phyloP scores from a whole-genome alignment of 2,888 invertebrate genomes.

The Andrena hattorfiana region DNA sequence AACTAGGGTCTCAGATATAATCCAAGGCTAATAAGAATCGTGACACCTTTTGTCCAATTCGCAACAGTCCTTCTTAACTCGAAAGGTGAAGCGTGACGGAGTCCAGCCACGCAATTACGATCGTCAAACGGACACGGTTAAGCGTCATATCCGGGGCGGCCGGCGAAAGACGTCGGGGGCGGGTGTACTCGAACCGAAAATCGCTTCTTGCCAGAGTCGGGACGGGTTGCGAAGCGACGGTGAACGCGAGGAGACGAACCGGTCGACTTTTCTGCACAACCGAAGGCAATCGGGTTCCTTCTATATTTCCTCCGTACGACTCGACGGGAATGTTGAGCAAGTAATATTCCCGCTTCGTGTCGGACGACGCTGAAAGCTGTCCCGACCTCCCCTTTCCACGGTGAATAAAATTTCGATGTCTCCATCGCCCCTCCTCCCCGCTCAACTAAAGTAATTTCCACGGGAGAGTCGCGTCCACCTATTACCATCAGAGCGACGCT shows the following conservation, averaged over 20 bases:
- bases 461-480: no score
- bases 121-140: neutral
- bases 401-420: neutral
- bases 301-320: neutral
- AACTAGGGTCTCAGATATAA: no score
- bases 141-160: neutral
- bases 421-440: neutral
- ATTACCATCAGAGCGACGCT: no score
- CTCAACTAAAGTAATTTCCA: neutral
- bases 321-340: neutral
- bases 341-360: neutral
- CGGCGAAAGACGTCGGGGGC: no score
- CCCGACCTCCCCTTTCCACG: neutral
- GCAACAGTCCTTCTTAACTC: no score
- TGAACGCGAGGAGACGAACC: neutral
- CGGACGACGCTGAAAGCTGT: neutral
- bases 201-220: neutral
- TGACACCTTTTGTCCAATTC: no score
- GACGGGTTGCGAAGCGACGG: neutral
- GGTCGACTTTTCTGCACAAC: neutral
- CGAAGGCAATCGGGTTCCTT: constrained; percentile 7
- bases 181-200: neutral
- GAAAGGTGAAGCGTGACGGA: no score
- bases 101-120: neutral
- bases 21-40: no score